phyloP scores from a whole-genome alignment of 2,797 vertebrate genomes.

The Oreortyx pictus region DNA sequence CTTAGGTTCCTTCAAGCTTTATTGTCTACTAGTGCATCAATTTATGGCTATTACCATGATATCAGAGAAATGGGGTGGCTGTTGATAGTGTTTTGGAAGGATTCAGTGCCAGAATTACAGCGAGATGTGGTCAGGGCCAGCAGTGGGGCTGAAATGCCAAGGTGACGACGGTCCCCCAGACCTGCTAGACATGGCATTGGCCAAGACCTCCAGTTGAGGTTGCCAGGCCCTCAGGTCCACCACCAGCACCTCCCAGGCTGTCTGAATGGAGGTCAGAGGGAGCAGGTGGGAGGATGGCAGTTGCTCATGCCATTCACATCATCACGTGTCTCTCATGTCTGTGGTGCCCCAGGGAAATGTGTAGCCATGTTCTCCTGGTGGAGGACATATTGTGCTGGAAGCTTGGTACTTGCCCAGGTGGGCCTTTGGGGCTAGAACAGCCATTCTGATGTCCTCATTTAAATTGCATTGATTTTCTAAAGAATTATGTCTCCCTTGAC shows the following conservation, averaged over 20 bases:
- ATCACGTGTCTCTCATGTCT: not conserved
- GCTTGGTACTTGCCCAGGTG: not conserved
- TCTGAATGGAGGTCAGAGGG: not conserved
- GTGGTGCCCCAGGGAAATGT: not conserved
- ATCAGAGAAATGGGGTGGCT: not conserved
- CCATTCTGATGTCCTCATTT: conserved; percentile 35
- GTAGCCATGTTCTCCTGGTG: not conserved
- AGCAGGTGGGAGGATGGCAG: accelerated
- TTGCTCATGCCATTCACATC: not conserved
- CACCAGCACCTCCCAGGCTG: not conserved
- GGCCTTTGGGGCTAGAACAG: conserved; percentile 16
- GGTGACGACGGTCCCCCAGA: accelerated
- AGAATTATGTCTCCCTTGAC: conserved; percentile 29
- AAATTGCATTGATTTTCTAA: conserved; percentile 54
- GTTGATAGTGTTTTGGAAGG: not conserved
- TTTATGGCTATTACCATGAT: not conserved
- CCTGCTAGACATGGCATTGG: not conserved
- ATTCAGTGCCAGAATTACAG: not conserved
- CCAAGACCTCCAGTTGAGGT: not conserved
- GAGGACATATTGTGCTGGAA: conserved; percentile 20
- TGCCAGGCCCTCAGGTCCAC: not conserved
- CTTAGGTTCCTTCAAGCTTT: not conserved
- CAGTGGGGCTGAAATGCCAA: not conserved
- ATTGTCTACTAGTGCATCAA: not conserved
- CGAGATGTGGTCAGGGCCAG: not conserved